Evolutionary conservation across 2,113 vertebrate genomes (phyloP).

Genomic region (Ancistrus triradiatus): DNA sequence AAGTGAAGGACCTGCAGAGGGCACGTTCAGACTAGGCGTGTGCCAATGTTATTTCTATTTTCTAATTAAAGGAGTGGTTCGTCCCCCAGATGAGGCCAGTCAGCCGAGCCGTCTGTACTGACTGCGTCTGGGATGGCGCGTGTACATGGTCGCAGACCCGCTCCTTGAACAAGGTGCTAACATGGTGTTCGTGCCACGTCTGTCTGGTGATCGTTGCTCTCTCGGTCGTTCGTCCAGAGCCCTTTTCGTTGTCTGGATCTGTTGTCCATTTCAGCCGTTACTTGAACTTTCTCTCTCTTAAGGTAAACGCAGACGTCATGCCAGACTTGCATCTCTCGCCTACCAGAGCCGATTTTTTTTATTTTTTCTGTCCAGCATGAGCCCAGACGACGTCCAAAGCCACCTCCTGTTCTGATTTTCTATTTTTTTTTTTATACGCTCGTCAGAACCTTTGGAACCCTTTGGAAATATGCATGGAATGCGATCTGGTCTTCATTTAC

Average conservation of each 20-base stretch:
- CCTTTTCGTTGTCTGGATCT: neutral
- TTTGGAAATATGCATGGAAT: constrained; percentile 2
- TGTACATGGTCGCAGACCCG: neutral
- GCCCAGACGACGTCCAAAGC: neutral
- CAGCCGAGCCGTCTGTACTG: neutral
- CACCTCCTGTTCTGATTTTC: neutral
- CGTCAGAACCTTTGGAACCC: neutral
- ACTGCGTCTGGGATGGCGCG: neutral
- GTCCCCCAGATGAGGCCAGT: too few species aligned
- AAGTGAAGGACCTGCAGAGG: neutral
- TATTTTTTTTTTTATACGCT: neutral
- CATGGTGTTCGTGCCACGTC: neutral
- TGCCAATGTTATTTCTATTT: neutral
- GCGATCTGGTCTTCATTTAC: constrained; percentile 2
- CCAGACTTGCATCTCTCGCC: neutral
- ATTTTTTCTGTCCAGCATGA: neutral
- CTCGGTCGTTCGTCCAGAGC: neutral
- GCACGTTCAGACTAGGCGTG: too few species aligned
- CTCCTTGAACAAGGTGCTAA: neutral
- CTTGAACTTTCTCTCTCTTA: neutral
- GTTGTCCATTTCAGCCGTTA: neutral
- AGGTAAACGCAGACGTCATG: neutral
- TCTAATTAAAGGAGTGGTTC: too few species aligned
- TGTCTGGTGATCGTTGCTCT: neutral
- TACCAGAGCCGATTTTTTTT: neutral